Evolutionary conservation across 2,113 vertebrate species (phyloP).

Genomic region (Tachysurus vachellii): DNA sequence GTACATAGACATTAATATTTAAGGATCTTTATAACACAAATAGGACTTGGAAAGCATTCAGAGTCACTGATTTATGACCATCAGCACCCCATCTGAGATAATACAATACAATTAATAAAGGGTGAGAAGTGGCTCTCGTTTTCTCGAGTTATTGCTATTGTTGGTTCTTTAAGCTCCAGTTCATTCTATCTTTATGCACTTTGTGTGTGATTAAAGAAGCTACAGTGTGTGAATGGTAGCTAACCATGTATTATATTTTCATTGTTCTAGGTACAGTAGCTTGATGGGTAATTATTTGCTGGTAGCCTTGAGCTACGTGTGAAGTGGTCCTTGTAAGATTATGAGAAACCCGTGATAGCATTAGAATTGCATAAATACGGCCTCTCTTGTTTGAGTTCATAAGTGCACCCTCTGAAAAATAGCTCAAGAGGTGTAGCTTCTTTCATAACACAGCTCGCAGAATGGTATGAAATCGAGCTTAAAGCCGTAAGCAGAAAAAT

Average conservation of each 20-base stretch:
- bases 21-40: not conserved
- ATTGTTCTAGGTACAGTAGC: not conserved
- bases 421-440: not conserved
- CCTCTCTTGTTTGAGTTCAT: not conserved
- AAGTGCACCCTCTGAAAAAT: not conserved
- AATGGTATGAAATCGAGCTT: not conserved
- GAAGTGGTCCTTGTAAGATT: not conserved
- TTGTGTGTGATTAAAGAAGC: not conserved
- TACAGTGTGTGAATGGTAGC: not conserved
- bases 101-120: not conserved
- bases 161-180: not conserved
- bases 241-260: not conserved
- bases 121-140: not conserved
- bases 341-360: not conserved
- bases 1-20: not conserved
- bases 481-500: not conserved
- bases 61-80: not conserved
- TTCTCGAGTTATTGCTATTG: not conserved
- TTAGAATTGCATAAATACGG: not conserved
- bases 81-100: not conserved
- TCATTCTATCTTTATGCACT: not conserved
- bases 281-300: not conserved
- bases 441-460: not conserved
- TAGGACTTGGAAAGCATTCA: not conserved
- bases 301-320: not conserved